phyloP scores from a whole-genome alignment of 2,797 vertebrate species.

The Pygocentrus nattereri region DNA sequence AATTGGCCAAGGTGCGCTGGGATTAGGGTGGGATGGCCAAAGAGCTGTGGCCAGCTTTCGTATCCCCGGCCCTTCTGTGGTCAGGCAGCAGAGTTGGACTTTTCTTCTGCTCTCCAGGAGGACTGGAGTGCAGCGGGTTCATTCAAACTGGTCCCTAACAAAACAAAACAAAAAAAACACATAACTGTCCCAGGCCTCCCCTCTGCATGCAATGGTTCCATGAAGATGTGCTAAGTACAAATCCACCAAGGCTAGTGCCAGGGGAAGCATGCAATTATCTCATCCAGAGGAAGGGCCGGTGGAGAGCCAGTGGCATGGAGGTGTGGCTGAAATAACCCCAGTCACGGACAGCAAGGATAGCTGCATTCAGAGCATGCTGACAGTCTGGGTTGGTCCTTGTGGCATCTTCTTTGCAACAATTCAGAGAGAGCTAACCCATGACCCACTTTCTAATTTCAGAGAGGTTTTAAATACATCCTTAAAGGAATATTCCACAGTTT shows the following conservation, averaged over 20 bases:
- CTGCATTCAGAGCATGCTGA: not conserved
- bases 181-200: conserved; percentile 45
- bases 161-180: conserved; percentile 66
- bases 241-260: conserved; percentile 67
- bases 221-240: conserved; percentile 69
- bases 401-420: not conserved
- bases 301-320: not conserved
- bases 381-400: not conserved
- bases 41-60: conserved; percentile 48
- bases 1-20: conserved; percentile 64
- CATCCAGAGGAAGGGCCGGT: conserved; percentile 10
- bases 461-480: not conserved
- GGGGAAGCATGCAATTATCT: conserved; percentile 68
- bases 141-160: conserved; percentile 43
- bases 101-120: conserved; percentile 45
- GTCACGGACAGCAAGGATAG: conserved; percentile 36
- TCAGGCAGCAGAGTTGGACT: conserved; percentile 67
- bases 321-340: conserved; percentile 48
- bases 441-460: conserved; percentile 22
- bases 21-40: conserved; percentile 66
- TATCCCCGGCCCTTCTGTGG: conserved; percentile 67
- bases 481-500: too few species aligned
- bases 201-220: conserved; percentile 50
- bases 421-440: not conserved
- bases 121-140: conserved; percentile 68